Percentiles rank a stretch among this genome's conserved stretches.
Conservation (phyloP, 2,113 vertebrate species). For the Plecotus auritus region DNA sequence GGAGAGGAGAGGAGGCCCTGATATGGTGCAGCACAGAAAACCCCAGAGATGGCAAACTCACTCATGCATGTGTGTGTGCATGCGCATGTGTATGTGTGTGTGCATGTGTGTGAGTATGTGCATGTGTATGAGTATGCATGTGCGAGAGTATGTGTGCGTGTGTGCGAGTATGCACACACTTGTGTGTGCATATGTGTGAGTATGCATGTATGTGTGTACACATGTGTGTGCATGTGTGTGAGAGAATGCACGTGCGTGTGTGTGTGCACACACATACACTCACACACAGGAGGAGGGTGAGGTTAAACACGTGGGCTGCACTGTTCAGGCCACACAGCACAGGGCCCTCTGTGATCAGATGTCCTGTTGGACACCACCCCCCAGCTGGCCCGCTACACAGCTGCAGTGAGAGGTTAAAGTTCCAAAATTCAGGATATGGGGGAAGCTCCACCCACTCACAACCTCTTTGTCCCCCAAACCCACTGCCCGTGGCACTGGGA, state of each 20-base stretch:
- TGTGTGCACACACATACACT: neutral
- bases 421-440: constrained; percentile 39
- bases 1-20: neutral
- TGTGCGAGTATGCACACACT: too few relatives aligned
- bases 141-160: neutral
- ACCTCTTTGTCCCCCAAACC: neutral
- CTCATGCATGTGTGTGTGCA: neutral
- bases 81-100: too few relatives aligned
- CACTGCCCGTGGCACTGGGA: constrained; percentile 14
- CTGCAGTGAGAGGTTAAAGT: constrained; percentile 48
- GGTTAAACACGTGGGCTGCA: too few relatives aligned
- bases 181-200: too few relatives aligned
- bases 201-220: fast-evolving
- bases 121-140: neutral
- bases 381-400: neutral
- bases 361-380: neutral
- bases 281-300: neutral
- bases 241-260: neutral
- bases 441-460: neutral
- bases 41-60: neutral
- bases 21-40: neutral
- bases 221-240: too few relatives aligned
- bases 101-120: neutral
- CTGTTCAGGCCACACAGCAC: too few relatives aligned
- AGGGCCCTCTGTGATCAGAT: neutral